Conservation (phyloP, 2,113 vertebrate species). For the Clupea harengus region DNA sequence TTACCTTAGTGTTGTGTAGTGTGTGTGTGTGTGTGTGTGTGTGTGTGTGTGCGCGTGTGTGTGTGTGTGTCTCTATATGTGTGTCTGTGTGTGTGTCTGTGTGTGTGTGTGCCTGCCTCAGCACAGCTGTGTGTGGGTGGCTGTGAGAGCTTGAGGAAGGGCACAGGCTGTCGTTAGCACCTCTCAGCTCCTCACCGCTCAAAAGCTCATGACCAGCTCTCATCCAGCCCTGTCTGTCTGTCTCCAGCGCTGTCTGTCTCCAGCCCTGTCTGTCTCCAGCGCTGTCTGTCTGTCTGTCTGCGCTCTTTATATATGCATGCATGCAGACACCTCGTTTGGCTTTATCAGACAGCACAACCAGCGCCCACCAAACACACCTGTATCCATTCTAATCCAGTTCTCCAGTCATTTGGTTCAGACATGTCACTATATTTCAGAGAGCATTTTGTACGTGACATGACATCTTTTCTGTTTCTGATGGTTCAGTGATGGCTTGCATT, state of each 20-base stretch:
- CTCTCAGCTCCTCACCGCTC: constrained; percentile 33
- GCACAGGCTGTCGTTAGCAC: constrained; percentile 37
- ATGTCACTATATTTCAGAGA: background rate
- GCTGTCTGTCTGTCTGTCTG: background rate
- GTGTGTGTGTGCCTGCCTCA: background rate
- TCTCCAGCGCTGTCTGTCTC: no score
- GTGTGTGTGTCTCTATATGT: background rate
- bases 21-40: background rate
- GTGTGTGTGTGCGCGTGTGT: background rate
- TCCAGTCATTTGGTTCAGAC: background rate
- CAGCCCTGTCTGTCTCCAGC: no score
- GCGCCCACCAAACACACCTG: no score
- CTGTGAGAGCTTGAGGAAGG: constrained; percentile 50
- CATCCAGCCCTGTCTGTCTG: no score
- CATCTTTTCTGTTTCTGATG: background rate
- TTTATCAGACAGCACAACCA: background rate
- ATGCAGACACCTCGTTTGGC: background rate
- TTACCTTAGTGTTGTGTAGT: background rate
- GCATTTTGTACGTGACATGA: background rate
- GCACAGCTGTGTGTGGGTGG: constrained; percentile 34
- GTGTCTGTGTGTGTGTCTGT: background rate
- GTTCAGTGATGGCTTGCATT: no score
- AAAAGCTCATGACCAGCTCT: background rate
- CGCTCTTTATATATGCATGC: background rate
- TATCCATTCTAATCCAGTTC: no score